Percentiles rank a stretch among this genome's conserved stretches.
These are phyloP conservation scores for Poeciliopsis retropinna DNA, from an alignment of 2,113 vertebrate species.

Conservation along the genomic window DNA sequence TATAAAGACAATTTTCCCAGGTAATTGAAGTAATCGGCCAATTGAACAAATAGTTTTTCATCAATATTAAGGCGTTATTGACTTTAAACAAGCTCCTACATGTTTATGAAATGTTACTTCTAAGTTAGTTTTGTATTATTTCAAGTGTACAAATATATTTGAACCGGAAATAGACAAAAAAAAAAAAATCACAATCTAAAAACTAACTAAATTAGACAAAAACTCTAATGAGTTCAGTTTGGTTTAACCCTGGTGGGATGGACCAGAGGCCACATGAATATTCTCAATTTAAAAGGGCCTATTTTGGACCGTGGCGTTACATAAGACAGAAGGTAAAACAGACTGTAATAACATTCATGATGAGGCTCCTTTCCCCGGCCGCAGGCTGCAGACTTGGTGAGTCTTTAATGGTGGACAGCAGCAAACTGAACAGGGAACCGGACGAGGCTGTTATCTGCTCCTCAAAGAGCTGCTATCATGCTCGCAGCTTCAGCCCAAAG, in stretches of 20 bases:
- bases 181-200: too few relatives aligned
- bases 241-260: background rate
- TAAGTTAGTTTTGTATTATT: too few relatives aligned
- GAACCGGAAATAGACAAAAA: too few relatives aligned
- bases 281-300: slow-evolving; percentile 20
- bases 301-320: slow-evolving; percentile 15
- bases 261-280: slow-evolving; percentile 40
- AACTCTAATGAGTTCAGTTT: too few relatives aligned
- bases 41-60: too few relatives aligned
- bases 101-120: too few relatives aligned
- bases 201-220: too few relatives aligned
- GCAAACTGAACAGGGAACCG: slow-evolving; percentile 16
- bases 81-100: too few relatives aligned
- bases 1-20: too few relatives aligned
- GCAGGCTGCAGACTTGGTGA: slow-evolving; percentile 17
- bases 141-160: too few relatives aligned
- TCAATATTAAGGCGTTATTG: too few relatives aligned
- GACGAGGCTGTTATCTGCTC: slow-evolving; percentile 33
- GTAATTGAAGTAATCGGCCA: too few relatives aligned
- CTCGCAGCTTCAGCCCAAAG: slow-evolving; percentile 34
- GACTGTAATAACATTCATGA: slow-evolving; percentile 28
- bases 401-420: background rate
- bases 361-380: slow-evolving; percentile 31
- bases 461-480: slow-evolving; percentile 35
- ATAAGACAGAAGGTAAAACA: slow-evolving; percentile 11